These are phyloP conservation scores for Acanthoscelides obtectus DNA, from an alignment of 2,888 invertebrate genomes.

Conservation along the genomic window DNA sequence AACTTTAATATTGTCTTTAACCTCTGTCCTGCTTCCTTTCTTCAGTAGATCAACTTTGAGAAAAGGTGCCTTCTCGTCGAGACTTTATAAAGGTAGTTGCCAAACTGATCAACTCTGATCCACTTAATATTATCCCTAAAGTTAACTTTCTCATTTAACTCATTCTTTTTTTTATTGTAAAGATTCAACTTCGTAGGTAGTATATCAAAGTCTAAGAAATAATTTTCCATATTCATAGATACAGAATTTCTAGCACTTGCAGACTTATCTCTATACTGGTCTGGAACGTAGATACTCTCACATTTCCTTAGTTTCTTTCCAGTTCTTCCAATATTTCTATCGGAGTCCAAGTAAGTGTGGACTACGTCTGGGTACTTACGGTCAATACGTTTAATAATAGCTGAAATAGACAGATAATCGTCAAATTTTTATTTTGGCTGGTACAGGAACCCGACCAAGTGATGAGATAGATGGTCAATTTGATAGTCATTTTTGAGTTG, in stretches of 20 bases:
- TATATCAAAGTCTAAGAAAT: no score
- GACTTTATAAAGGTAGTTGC: not conserved
- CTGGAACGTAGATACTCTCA: constrained; percentile 23
- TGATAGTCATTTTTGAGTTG: constrained; percentile 14
- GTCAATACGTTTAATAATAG: constrained; percentile 29
- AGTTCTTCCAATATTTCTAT: constrained; percentile 35
- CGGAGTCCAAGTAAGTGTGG: constrained; percentile 36
- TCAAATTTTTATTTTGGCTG: constrained; percentile 32
- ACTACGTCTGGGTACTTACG: constrained; percentile 38
- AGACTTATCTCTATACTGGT: not conserved
- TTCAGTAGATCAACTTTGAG: constrained; percentile 8
- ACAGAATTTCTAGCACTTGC: no score
- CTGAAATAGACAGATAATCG: constrained; percentile 28
- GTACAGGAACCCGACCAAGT: constrained; percentile 30
- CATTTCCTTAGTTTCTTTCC: constrained; percentile 32
- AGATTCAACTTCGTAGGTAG: no score
- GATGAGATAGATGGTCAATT: constrained; percentile 19
- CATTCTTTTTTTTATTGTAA: no score
- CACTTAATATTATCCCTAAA: no score
- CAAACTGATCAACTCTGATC: no score
- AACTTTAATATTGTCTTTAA: constrained; percentile 7
- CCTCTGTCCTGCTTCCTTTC: constrained; percentile 5
- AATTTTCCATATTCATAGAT: no score
- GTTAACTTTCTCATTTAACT: no score
- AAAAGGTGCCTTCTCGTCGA: constrained; percentile 7